These are phyloP conservation scores for Ctenomys sociabilis DNA, from an alignment of 2,113 vertebrate species.

Conservation along the genomic window DNA sequence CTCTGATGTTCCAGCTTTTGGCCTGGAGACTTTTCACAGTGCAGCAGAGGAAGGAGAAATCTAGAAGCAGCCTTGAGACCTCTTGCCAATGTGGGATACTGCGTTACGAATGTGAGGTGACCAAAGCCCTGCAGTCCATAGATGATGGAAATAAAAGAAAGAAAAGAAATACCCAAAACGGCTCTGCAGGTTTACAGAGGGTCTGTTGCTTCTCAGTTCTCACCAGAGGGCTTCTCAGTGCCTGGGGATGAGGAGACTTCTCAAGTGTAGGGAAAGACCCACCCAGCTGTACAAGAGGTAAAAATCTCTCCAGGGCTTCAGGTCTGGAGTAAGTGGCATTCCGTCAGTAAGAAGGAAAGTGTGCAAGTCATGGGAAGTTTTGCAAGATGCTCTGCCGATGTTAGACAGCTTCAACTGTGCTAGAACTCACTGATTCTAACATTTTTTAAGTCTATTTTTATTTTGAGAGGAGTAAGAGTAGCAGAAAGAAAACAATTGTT, in stretches of 20 bases:
- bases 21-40: not conserved
- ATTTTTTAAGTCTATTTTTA: not conserved
- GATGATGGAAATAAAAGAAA: not conserved
- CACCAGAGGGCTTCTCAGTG: too few species aligned
- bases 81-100: not conserved
- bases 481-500: not conserved
- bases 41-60: not conserved
- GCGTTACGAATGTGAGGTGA: not conserved
- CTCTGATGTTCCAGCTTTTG: not conserved
- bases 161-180: not conserved
- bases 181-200: not conserved
- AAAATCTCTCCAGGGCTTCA: not conserved
- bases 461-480: not conserved
- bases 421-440: not conserved
- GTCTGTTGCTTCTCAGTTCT: not conserved
- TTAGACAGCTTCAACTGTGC: not conserved
- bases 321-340: not conserved
- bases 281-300: not conserved
- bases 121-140: not conserved
- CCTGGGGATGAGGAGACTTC: not conserved
- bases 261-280: not conserved
- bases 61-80: rapidly evolving
- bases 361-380: not conserved
- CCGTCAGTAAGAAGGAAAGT: not conserved
- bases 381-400: not conserved